A percentile compares a stretch with the other conserved stretches of the same genome.
Evolutionary conservation across 2,113 vertebrate species (phyloP).

Genomic region (Cettia cetti): DNA sequence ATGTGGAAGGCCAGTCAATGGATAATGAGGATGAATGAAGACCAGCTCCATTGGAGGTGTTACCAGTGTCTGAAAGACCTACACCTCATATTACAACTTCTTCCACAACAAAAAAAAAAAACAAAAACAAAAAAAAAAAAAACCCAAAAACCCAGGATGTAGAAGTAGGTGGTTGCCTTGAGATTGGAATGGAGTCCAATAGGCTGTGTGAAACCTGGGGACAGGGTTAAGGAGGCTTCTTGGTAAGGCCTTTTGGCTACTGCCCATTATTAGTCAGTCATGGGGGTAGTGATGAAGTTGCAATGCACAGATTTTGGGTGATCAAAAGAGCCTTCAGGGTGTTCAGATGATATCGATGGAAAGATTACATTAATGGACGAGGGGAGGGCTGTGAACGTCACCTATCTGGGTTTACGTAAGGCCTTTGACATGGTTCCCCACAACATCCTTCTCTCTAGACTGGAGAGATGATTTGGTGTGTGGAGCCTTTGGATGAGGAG

Average conservation of each 20-base stretch:
- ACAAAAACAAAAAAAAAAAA: not conserved
- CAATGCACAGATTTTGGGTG: not conserved
- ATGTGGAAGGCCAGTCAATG: too few species aligned
- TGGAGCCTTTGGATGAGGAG: not conserved
- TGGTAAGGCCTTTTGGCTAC: not conserved
- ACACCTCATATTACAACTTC: fast-evolving
- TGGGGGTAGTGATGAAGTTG: not conserved
- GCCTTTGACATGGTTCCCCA: not conserved
- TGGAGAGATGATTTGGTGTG: not conserved
- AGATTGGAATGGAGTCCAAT: not conserved
- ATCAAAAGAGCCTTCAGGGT: not conserved
- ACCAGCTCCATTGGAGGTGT: not conserved
- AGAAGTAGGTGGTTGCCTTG: not conserved
- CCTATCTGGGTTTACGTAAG: not conserved
- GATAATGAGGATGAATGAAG: not conserved
- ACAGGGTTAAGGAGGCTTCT: not conserved
- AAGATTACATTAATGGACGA: not conserved
- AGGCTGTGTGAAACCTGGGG: too few species aligned
- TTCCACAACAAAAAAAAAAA: not conserved
- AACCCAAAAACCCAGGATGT: too few species aligned
- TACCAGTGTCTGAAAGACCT: not conserved
- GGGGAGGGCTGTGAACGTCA: not conserved
- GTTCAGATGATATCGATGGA: not conserved
- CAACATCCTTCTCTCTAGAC: not conserved
- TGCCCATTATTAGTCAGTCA: not conserved